Conservation (phyloP, 2,888 invertebrate species). For the Hyppa rectilinea region DNA sequence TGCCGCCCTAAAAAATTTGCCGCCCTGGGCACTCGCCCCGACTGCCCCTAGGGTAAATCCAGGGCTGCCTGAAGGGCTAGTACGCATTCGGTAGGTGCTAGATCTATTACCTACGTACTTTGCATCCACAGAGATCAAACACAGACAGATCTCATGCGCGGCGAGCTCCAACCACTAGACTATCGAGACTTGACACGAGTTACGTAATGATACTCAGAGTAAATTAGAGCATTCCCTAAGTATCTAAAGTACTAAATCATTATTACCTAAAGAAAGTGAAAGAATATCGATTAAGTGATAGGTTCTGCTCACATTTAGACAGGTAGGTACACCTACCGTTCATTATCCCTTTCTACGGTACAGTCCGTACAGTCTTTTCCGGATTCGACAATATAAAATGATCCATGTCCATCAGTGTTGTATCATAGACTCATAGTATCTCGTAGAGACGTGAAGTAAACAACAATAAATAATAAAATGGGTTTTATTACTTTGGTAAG, state of each 20-base stretch:
- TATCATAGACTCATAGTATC: slow-evolving; percentile 79
- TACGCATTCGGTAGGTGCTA: background rate
- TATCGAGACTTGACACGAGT: too few relatives aligned
- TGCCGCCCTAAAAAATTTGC: too few relatives aligned
- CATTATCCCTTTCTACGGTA: slow-evolving; percentile 81
- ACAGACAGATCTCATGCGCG: background rate
- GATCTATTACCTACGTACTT: background rate
- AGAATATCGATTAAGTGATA: slow-evolving; percentile 61
- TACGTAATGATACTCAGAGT: background rate
- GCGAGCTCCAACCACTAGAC: background rate
- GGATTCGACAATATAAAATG: slow-evolving; percentile 84
- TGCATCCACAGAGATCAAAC: background rate
- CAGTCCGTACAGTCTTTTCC: slow-evolving; percentile 75
- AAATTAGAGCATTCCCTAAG: background rate
- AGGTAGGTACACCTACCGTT: slow-evolving; percentile 43
- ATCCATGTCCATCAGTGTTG: slow-evolving; percentile 58
- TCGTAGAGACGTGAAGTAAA: slow-evolving; percentile 57
- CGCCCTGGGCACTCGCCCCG: too few relatives aligned
- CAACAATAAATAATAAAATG: slow-evolving; percentile 73
- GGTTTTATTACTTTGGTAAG: slow-evolving; percentile 80
- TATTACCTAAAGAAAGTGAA: slow-evolving; percentile 63
- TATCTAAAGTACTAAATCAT: slow-evolving; percentile 12
- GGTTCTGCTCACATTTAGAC: slow-evolving; percentile 65
- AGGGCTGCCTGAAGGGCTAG: background rate
- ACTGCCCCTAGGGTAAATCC: too few relatives aligned